Percentiles rank a stretch among this genome's conserved stretches.
Evolutionary conservation across 2,113 vertebrate species (phyloP).

Genomic region (Ranitomeya imitator): DNA sequence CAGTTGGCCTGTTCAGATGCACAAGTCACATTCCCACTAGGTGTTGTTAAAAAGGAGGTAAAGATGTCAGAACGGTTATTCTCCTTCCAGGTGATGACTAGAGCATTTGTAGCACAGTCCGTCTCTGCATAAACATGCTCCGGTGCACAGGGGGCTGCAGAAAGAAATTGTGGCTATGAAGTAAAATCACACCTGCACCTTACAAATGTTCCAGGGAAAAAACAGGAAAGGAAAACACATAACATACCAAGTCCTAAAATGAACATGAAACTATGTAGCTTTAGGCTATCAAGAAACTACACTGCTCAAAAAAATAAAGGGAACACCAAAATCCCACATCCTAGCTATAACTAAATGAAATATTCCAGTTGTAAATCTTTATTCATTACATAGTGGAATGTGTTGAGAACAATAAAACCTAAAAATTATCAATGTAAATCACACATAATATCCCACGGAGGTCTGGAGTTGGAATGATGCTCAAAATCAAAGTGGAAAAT

Average conservation of each 20-base stretch:
- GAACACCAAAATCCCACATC: no score
- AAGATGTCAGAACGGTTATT: slow-evolving; percentile 67
- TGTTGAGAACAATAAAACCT: no score
- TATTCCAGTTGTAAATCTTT: no score
- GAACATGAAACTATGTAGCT: background rate
- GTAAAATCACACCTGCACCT: background rate
- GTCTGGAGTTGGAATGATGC: no score
- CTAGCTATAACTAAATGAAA: no score
- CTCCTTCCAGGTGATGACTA: slow-evolving; percentile 68
- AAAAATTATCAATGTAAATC: no score
- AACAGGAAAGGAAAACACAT: background rate
- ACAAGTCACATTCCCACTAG: slow-evolving; percentile 65
- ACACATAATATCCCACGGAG: no score
- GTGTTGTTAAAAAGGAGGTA: slow-evolving; percentile 60
- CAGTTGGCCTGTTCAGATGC: slow-evolving; percentile 65
- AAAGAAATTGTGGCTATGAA: background rate
- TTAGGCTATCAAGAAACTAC: background rate
- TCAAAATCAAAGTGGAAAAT: no score
- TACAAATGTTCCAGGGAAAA: background rate
- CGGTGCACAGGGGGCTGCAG: slow-evolving; percentile 44
- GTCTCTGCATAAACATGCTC: slow-evolving; percentile 10
- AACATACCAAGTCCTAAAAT: background rate
- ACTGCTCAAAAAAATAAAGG: no score
- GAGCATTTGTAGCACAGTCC: slow-evolving; percentile 56
- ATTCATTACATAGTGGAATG: no score